Evolutionary conservation across 2,797 vertebrate genomes (phyloP).

Genomic region (Australoheros facetus): DNA sequence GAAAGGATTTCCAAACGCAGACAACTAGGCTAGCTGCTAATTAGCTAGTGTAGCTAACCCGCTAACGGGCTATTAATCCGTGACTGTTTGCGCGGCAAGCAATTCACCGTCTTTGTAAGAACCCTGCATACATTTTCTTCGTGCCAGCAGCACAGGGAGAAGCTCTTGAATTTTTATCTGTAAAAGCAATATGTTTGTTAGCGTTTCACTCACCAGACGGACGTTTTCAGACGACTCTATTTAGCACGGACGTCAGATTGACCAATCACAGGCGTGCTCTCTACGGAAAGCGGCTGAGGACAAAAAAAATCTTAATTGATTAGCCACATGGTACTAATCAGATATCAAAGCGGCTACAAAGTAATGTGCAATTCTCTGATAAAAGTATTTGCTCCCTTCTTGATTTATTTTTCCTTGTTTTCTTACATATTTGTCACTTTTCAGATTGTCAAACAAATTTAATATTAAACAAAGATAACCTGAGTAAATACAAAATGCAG

Average conservation of each 20-base stretch:
- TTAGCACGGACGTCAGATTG: neutral
- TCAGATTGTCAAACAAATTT: neutral
- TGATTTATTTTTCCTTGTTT: neutral
- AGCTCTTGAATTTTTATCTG: neutral
- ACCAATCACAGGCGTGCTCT: slow-evolving; percentile 58
- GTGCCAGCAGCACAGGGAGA: rapidly evolving
- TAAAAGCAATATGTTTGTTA: neutral
- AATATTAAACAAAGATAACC: neutral
- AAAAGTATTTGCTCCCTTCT: neutral
- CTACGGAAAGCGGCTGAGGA: slow-evolving; percentile 55
- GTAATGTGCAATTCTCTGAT: neutral
- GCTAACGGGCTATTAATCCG: neutral
- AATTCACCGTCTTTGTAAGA: rapidly evolving
- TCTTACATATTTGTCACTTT: neutral
- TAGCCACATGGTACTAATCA: no score
- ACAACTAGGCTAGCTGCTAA: slow-evolving; percentile 24
- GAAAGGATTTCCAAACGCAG: neutral
- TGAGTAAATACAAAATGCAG: neutral
- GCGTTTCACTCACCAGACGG: slow-evolving; percentile 49
- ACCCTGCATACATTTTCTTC: neutral
- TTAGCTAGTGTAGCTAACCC: slow-evolving; percentile 10
- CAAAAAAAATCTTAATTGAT: slow-evolving; percentile 6
- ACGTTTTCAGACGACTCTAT: slow-evolving; percentile 40
- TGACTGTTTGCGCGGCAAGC: neutral
- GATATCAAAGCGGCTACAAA: neutral